A percentile compares a stretch with the other conserved stretches of the same genome.
These are phyloP conservation scores for Kradibia gibbosae DNA, from an alignment of 1,140 invertebrate species.

Conservation along the genomic window DNA sequence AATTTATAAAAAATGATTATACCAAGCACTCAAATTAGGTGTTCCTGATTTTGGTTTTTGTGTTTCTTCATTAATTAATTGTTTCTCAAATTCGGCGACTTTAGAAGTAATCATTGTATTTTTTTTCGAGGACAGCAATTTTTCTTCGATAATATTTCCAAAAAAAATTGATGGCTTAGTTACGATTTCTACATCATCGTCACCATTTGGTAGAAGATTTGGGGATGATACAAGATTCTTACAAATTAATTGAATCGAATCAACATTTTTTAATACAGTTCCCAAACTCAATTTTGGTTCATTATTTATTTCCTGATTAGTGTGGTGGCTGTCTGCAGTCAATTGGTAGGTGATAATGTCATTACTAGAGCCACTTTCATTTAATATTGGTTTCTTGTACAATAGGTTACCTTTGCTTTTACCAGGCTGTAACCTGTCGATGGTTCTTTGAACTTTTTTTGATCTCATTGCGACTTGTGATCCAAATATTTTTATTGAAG, in stretches of 20 bases:
- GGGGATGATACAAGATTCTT: conserved; percentile 68
- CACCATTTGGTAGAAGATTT: conserved; percentile 66
- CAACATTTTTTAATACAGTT: conserved; percentile 80
- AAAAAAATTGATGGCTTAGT: conserved; percentile 37
- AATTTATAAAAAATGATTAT: not conserved
- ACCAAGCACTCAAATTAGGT: conserved; percentile 89
- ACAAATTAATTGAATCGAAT: conserved; percentile 69
- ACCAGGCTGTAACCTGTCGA: conserved; percentile 85
- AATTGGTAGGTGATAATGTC: conserved; percentile 51
- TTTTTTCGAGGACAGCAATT: conserved; percentile 49
- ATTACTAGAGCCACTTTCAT: conserved; percentile 49
- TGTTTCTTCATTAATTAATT: conserved; percentile 60
- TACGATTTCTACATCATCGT: conserved; percentile 63
- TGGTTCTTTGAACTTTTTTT: conserved; percentile 85
- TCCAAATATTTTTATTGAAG: conserved; percentile 63
- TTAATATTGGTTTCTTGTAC: conserved; percentile 66
- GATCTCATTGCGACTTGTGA: conserved; percentile 73
- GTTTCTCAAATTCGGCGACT: conserved; percentile 54
- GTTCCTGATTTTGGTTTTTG: conserved; percentile 75
- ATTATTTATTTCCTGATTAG: conserved; percentile 69
- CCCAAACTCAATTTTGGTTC: conserved; percentile 87
- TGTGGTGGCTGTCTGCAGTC: conserved; percentile 51
- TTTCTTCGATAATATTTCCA: conserved; percentile 54
- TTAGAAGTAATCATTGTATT: conserved; percentile 41
- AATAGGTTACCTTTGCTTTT: conserved; percentile 90